Evolutionary conservation across 1,140 invertebrate species (phyloP).

Genomic region (Protaetia brevitarsis): DNA sequence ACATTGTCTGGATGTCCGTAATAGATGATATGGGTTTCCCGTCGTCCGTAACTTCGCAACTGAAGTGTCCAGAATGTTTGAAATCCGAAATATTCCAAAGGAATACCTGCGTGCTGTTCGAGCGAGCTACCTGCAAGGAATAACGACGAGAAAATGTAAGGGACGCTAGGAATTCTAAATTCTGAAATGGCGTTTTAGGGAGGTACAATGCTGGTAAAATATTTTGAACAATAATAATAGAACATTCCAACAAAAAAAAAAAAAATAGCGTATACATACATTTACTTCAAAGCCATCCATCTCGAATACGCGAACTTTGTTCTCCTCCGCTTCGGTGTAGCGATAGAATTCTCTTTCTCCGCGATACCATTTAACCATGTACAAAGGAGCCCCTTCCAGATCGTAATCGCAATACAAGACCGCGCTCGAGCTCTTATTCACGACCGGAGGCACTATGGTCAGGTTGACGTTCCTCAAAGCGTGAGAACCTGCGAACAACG

Average conservation of each 20-base stretch:
- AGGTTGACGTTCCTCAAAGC: background rate
- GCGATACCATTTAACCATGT: constrained; percentile 82
- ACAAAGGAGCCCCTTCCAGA: constrained; percentile 60
- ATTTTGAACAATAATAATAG: no score
- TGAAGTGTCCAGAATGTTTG: constrained; percentile 72
- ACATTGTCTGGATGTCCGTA: no score
- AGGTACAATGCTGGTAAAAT: no score
- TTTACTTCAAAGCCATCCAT: constrained; percentile 68
- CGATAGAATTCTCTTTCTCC: constrained; percentile 75
- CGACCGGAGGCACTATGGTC: background rate
- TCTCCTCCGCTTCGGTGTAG: constrained; percentile 66
- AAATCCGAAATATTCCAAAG: constrained; percentile 65
- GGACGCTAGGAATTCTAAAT: no score
- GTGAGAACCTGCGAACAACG: background rate
- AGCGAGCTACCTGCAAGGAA: constrained; percentile 63
- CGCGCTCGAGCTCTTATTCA: background rate
- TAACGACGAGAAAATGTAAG: no score
- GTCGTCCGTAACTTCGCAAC: constrained; percentile 77
- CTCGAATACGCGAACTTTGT: constrained; percentile 66
- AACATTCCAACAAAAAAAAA: no score
- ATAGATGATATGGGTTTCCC: no score
- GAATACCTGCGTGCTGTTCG: constrained; percentile 74
- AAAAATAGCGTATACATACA: no score
- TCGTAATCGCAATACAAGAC: background rate
- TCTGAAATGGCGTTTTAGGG: no score